Base-by-base conservation (phyloP, 2,797 vertebrate genomes). In the Apogon hyalosoma region DNA sequence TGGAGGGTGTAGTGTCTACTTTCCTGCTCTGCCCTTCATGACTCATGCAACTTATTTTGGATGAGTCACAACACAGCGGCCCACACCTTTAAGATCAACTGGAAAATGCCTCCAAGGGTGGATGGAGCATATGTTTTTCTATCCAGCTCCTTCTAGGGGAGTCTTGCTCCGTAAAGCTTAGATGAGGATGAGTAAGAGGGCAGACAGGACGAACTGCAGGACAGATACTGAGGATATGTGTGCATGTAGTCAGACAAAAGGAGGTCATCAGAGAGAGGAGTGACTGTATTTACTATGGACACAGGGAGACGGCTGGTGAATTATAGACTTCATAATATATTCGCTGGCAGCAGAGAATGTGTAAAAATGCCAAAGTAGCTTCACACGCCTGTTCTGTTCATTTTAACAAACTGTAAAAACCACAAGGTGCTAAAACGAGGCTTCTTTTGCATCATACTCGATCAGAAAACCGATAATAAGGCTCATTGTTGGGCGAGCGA, bases 31-130 rank as follows among this genome's bases (percentile, higher is more conserved):
- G 57, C 11, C 63, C 50, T 76, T 33, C 1, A 14, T 91, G 88
- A 90, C 75, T 89, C 86, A 85, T 64, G 24, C 63, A 1, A 49
- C 70, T 50, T 59, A 38, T 73, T 79, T 52, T 24, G 65, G 18
- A 41, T 81, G 80, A 89, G 70, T 87, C 80, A 83, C 57, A 24
- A 24, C 21, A 24, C 21, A 69, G 60, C 41, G 38, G 52, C 67
- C 67, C 69, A 59, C 73, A 73, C 76, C 77, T 83, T 73, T 24
- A 24, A 24, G 21, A 24, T 24, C 21, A 24, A 24, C 21, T 73
- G 71, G 68, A 77, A 78, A 63, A 86, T 57, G 56, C 51, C 63
- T 66, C 40, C 55, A 77, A 69, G 72, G 75, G 64, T 55, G 47
- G 61, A 53, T 19, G 21, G 21, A 24, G 21, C 75, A 75, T 75